phyloP scores from a whole-genome alignment of 2,797 vertebrate species.

The Neosilurus mollespiculum region DNA sequence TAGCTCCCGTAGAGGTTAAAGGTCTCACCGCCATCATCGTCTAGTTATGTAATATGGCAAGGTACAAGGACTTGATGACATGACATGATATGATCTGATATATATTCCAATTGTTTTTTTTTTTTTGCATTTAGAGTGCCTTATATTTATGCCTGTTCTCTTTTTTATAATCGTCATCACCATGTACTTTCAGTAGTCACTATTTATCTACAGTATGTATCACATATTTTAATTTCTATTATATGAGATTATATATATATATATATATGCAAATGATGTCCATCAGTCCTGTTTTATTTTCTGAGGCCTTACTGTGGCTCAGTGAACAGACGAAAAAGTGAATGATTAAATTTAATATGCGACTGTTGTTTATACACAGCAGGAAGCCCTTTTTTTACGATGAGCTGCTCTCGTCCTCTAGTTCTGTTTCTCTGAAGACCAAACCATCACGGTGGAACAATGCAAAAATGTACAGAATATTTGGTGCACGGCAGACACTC shows the following conservation, averaged over 20 bases:
- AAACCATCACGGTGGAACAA: conserved; percentile 40
- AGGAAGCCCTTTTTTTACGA: not conserved
- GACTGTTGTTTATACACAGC: not conserved
- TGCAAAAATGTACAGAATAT: not conserved
- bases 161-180: conserved; percentile 74
- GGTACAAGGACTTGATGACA: conserved; percentile 65
- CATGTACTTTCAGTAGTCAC: conserved; percentile 71
- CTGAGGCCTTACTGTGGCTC: conserved; percentile 76
- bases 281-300: conserved; percentile 68
- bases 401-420: not conserved
- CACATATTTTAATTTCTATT: conserved; percentile 68
- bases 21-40: conserved; percentile 47
- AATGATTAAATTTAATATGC: not conserved
- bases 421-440: conserved; percentile 24
- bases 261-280: conserved; percentile 84
- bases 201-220: conserved; percentile 68
- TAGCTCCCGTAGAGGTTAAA: not conserved
- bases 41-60: conserved; percentile 66
- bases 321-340: conserved; percentile 55
- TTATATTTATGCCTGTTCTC: conserved; percentile 99
- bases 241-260: too few relatives aligned
- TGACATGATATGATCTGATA: too few relatives aligned
- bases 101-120: conserved; percentile 41
- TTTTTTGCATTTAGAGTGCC: conserved; percentile 99
- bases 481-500: conserved; percentile 34